Conservation (phyloP, 2,113 vertebrate species). For the Polypterus senegalus region DNA sequence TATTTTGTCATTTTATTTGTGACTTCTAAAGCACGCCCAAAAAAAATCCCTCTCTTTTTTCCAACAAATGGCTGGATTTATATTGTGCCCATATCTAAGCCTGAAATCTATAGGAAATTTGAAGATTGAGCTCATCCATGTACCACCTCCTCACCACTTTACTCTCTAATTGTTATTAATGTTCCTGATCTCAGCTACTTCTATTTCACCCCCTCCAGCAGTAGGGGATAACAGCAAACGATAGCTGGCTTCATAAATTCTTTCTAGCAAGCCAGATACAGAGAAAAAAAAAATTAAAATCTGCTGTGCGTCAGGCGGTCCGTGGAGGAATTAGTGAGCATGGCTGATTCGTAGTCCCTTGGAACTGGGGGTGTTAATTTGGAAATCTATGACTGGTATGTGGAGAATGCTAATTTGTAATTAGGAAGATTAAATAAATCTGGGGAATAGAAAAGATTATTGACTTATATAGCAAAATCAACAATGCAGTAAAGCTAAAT, state of each 20-base stretch:
- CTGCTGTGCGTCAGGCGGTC: constrained; percentile 45
- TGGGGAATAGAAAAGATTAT: constrained; percentile 62
- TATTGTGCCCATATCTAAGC: no score
- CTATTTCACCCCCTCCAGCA: constrained; percentile 31
- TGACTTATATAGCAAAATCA: constrained; percentile 60
- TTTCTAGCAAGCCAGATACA: constrained; percentile 45
- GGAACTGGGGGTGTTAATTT: constrained; percentile 56
- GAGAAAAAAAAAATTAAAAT: constrained; percentile 41
- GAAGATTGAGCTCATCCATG: constrained; percentile 17
- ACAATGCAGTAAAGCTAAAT: constrained; percentile 47
- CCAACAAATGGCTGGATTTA: no score
- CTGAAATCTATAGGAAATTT: no score
- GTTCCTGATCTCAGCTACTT: constrained; percentile 46
- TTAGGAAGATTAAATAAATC: constrained; percentile 66
- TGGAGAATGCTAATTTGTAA: constrained; percentile 67
- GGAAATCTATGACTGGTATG: constrained; percentile 58
- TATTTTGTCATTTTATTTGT: no score
- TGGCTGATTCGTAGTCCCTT: constrained; percentile 51
- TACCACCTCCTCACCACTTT: constrained; percentile 29
- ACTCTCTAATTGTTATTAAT: constrained; percentile 57
- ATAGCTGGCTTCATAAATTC: constrained; percentile 50
- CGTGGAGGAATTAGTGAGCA: constrained; percentile 49
- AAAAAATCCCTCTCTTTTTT: no score
- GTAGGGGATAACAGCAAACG: constrained; percentile 40
- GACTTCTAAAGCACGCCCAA: no score